Evolutionary conservation across 2,113 vertebrate species (phyloP), one percentile per base, ranked within the genome.

Genomic region (Cephalopterus ornatus): DNA sequence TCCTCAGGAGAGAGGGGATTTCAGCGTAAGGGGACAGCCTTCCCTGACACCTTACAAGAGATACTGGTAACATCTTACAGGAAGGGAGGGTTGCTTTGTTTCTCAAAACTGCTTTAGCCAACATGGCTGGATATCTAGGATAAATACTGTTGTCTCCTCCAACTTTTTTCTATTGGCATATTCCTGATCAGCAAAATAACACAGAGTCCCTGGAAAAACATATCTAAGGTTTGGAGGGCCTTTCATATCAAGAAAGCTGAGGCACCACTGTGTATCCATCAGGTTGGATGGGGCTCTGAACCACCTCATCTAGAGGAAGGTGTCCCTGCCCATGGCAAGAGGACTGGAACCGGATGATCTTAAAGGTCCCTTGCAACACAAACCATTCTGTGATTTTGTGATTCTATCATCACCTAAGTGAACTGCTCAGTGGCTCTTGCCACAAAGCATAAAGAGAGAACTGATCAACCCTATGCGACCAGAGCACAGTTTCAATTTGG

Each of bases 31-130:
- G 39, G 28, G 52, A 28, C 82, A 95, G 44, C 52, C 33, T 91
- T 84, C 63, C 65, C 88, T 93, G 52, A 71, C 66, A 94, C 74
- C 70, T 96, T 67, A 68, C 47, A 81, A 84, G 84, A 95, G 91
- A 95, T 89, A 93, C 8, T 28, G 33, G 30, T 62, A 81, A 37
- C 80, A 47, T 59, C 72, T 66, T 12, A 50, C 2, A 84, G 61
- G 52, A 89, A 56, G 42, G 30, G 33, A 89, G 33, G 17, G 12
- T 23, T 52, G 53, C 26, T 90, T 33, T 42, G 27, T 59, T 81
- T 89, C 49, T 66, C 79, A 33, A 55, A 86, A 62, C 72, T 88
- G 35, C 35, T 72, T 78, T 30, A 72, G 37, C 52, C n/a, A 80
- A 13, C 1, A 1, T 7, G 21, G 42, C 22, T 84, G 39, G 21